These are phyloP conservation scores for Siphamia tubifer DNA, from an alignment of 2,113 vertebrate species.

Conservation along the genomic window DNA sequence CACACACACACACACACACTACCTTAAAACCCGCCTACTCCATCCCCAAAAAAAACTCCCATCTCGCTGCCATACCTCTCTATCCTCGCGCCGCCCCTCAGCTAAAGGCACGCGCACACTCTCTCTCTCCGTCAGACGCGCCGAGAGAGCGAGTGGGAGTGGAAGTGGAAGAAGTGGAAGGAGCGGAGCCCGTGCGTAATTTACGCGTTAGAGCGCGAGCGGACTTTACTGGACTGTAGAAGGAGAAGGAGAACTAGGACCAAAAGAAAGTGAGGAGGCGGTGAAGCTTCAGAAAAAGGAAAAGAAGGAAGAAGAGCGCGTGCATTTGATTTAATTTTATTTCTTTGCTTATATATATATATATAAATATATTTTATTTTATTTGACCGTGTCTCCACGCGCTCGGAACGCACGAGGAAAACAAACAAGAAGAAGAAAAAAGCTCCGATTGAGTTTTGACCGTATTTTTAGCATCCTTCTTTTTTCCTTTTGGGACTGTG, in stretches of 20 bases:
- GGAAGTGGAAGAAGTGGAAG: slow-evolving; percentile 24
- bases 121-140: slow-evolving; percentile 48
- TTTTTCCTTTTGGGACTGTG: slow-evolving; percentile 4
- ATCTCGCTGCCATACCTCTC: slow-evolving; percentile 66
- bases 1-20: slow-evolving; percentile 25
- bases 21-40: slow-evolving; percentile 68
- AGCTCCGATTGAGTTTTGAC: slow-evolving; percentile 21
- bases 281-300: no score
- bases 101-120: slow-evolving; percentile 53
- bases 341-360: no score
- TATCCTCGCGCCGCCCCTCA: slow-evolving; percentile 73
- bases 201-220: no score
- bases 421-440: slow-evolving; percentile 38
- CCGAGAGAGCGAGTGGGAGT: slow-evolving; percentile 45
- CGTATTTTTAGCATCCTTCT: slow-evolving; percentile 33
- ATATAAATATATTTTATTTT: no score
- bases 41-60: slow-evolving; percentile 62
- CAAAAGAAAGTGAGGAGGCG: no score
- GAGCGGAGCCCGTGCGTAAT: slow-evolving; percentile 30
- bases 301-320: no score
- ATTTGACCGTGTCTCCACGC: slow-evolving; percentile 13
- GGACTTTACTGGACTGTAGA: no score
- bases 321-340: no score
- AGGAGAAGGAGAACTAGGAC: no score
- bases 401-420: slow-evolving; percentile 23